A percentile compares a stretch with the other conserved stretches of the same genome.
Conservation (phyloP, 2,888 invertebrate genomes). For the Aphidoletes aphidimyza region DNA sequence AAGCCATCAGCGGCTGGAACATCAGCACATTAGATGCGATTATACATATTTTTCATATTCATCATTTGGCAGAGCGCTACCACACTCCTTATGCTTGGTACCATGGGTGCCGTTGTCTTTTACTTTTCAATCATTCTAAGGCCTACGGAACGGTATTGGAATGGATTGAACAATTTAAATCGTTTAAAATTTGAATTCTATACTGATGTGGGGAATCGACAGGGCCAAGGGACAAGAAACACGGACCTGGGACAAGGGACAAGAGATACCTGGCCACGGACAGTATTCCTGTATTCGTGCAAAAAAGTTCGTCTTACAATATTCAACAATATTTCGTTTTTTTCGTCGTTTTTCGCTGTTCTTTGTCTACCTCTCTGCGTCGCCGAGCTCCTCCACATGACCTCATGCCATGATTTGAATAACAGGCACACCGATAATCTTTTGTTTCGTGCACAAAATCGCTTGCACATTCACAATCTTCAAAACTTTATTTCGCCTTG, state of each 20-base stretch:
- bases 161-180: too few species aligned
- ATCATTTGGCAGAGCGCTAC: not conserved
- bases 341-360: too few species aligned
- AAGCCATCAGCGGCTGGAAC: not conserved
- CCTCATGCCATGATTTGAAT: not conserved
- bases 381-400: not conserved
- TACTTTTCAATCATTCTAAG: not conserved
- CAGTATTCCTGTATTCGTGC: too few species aligned
- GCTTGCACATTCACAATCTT: not conserved
- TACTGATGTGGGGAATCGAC: too few species aligned
- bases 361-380: not conserved
- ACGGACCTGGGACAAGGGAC: too few species aligned
- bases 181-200: too few species aligned
- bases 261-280: too few species aligned
- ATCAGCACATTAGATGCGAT: constrained; percentile 18
- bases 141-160: too few species aligned
- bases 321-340: too few species aligned
- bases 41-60: constrained; percentile 21
- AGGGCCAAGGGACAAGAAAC: too few species aligned
- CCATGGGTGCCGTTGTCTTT: too few species aligned
- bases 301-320: too few species aligned
- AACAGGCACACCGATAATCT: not conserved
- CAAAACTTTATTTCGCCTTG: not conserved
- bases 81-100: not conserved
- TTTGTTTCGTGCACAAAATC: not conserved